phyloP scores from a whole-genome alignment of 2,113 vertebrate genomes.

The Aegotheles bennettii region DNA sequence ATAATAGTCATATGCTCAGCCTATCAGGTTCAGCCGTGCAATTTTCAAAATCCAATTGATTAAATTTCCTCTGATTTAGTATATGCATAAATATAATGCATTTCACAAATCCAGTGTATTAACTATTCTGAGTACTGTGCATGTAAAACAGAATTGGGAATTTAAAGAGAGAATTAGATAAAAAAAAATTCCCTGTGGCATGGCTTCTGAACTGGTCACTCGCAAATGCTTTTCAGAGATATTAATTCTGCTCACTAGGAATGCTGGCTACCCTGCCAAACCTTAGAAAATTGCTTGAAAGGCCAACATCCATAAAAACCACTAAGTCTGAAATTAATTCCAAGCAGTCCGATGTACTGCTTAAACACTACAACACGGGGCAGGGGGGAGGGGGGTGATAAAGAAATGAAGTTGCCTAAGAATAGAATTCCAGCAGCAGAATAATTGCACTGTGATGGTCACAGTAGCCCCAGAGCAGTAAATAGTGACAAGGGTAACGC shows the following conservation, averaged over 20 bases:
- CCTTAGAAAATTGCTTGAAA: background rate
- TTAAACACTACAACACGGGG: background rate
- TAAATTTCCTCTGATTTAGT: background rate
- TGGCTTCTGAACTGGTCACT: background rate
- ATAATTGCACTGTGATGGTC: rapidly evolving
- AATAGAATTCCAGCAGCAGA: background rate
- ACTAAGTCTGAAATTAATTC: background rate
- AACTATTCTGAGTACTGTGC: background rate
- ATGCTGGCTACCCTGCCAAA: background rate
- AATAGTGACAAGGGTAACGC: rapidly evolving
- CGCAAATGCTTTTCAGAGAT: background rate
- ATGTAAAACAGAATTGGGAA: background rate
- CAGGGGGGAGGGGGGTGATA: no score
- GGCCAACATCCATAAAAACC: background rate
- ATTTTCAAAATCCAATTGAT: background rate
- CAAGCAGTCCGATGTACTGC: background rate
- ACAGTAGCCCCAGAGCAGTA: background rate
- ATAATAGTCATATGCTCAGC: background rate
- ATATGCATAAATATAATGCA: background rate
- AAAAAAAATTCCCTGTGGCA: background rate
- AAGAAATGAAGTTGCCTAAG: background rate
- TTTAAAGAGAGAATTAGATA: background rate
- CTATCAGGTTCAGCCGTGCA: background rate
- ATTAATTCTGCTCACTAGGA: background rate
- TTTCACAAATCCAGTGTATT: background rate